Evolutionary conservation across 2,113 vertebrate species (phyloP).

Genomic region (Panthera uncia): DNA sequence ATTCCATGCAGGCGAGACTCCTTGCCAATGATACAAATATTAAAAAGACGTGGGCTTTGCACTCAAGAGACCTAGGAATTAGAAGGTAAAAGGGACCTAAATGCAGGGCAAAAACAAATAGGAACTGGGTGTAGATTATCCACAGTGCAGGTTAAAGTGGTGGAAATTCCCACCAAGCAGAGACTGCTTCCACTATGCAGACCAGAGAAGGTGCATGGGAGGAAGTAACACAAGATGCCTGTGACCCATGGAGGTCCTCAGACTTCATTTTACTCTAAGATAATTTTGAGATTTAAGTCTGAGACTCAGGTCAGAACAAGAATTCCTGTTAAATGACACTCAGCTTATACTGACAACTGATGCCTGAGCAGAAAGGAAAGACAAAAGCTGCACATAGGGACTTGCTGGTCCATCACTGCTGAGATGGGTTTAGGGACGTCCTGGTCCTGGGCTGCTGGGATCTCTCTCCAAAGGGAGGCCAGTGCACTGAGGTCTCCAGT

Average conservation of each 20-base stretch:
- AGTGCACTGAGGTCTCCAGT: neutral
- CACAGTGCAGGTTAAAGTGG: neutral
- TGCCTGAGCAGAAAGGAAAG: neutral
- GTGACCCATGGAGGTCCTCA: neutral
- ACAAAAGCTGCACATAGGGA: neutral
- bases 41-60: neutral
- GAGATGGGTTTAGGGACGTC: rapidly evolving
- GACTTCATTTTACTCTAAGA: neutral
- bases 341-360: neutral
- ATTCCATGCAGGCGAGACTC: too few species aligned
- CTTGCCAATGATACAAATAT: neutral
- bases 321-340: neutral
- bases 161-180: neutral
- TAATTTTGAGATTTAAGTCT: neutral
- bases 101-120: neutral
- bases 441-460: neutral
- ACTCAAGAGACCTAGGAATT: neutral
- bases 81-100: neutral
- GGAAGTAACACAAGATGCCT: too few species aligned
- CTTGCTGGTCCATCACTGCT: neutral
- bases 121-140: neutral
- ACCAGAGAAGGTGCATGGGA: too few species aligned
- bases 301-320: neutral
- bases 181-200: neutral
- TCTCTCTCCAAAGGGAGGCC: neutral